Evolutionary conservation across 2,113 vertebrate genomes (phyloP).

Genomic region (Anser cygnoides): DNA sequence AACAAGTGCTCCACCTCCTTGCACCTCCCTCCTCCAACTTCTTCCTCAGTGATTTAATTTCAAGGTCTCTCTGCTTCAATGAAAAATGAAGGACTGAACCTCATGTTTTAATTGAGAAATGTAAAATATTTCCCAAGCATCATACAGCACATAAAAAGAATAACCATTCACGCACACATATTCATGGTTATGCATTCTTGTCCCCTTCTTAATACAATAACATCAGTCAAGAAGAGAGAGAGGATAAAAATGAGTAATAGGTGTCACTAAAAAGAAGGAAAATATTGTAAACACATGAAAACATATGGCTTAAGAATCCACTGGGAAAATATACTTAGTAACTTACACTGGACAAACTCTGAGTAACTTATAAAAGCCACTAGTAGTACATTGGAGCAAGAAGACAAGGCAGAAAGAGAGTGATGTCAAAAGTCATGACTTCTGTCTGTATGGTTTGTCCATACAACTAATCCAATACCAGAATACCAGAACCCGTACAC

Average conservation of each 20-base stretch:
- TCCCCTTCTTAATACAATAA: neutral
- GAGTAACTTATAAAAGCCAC: neutral
- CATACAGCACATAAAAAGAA: neutral
- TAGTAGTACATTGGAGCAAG: neutral
- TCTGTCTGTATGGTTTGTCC: neutral
- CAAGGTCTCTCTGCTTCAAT: neutral
- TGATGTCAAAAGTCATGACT: neutral
- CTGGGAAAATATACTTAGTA: neutral
- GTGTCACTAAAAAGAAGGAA: constrained; percentile 17
- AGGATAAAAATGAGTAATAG: constrained; percentile 20
- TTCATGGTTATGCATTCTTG: neutral
- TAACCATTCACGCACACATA: neutral
- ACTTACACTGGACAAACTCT: neutral
- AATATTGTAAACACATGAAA: neutral
- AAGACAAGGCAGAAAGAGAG: neutral
- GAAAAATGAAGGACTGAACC: neutral
- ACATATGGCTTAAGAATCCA: neutral
- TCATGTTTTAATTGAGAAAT: neutral
- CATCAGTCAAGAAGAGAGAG: neutral
- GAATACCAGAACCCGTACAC: neutral
- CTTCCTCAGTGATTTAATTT: neutral
- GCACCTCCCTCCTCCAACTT: no score
- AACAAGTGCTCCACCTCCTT: neutral
- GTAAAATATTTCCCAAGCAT: neutral
- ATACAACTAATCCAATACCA: neutral